Conservation (phyloP, 2,797 vertebrate genomes). For the Morelia viridis region DNA sequence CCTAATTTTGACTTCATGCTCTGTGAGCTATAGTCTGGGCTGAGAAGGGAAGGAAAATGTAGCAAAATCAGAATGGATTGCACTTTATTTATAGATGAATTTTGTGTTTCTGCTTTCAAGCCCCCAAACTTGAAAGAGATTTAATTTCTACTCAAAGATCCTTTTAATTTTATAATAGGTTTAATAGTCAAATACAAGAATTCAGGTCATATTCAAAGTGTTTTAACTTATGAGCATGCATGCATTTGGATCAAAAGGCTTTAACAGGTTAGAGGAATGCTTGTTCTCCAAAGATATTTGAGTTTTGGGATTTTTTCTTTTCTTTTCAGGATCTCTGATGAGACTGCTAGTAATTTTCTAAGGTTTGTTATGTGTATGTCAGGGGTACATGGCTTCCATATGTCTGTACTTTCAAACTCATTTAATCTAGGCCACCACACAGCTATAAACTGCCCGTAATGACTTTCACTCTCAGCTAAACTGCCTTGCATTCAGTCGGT, state of each 20-base stretch:
- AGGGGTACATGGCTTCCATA: constrained; percentile 24
- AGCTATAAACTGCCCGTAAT: constrained; percentile 14
- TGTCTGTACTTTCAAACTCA: constrained; percentile 13
- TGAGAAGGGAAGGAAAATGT: neutral
- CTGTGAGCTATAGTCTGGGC: too few species aligned
- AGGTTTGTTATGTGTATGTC: constrained; percentile 23
- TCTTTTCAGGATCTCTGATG: constrained; percentile 17
- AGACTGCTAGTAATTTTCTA: constrained; percentile 10
- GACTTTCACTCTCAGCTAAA: constrained; percentile 17
- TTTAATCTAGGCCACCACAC: constrained; percentile 30
- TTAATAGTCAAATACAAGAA: neutral
- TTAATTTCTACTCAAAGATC: neutral
- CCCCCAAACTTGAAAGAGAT: neutral
- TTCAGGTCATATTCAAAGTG: neutral
- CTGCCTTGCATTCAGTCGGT: constrained; percentile 15
- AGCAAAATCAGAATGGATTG: neutral
- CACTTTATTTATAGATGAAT: neutral
- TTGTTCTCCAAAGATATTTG: neutral
- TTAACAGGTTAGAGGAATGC: neutral
- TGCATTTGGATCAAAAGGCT: neutral
- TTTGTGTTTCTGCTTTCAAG: neutral
- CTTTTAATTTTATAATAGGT: neutral
- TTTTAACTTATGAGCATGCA: neutral
- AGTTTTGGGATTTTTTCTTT: neutral
- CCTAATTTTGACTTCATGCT: neutral